Evolutionary conservation across 2,888 invertebrate genomes (phyloP).

Genomic region (Hoplodrina blanda): DNA sequence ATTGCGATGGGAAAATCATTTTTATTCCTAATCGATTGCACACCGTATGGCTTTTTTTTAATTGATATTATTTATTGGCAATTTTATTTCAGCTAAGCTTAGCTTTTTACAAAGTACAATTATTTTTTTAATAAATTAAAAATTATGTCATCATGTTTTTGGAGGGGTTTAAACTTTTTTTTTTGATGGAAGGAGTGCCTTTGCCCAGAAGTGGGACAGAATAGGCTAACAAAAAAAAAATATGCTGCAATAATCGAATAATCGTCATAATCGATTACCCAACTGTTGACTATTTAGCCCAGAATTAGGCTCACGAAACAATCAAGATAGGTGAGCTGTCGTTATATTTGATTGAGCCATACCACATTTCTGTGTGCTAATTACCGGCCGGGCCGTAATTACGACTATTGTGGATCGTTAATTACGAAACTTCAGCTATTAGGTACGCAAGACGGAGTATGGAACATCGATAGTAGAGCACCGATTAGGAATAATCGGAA

Average conservation of each 20-base stretch:
- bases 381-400: conserved; percentile 54
- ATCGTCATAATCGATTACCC: conserved; percentile 27
- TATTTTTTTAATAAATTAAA: too few relatives aligned
- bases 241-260: conserved; percentile 10
- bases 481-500: conserved; percentile 56
- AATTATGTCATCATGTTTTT: too few relatives aligned
- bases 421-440: conserved; percentile 54
- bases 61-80: too few relatives aligned
- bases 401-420: conserved; percentile 53
- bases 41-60: not conserved
- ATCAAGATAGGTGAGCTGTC: conserved; percentile 54
- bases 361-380: conserved; percentile 65
- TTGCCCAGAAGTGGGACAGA: too few relatives aligned
- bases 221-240: too few relatives aligned
- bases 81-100: too few relatives aligned
- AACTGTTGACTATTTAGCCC: conserved; percentile 25
- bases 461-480: conserved; percentile 37
- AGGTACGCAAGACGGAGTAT: conserved; percentile 34
- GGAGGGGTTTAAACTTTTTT: too few relatives aligned
- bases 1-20: conserved; percentile 48
- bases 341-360: conserved; percentile 62
- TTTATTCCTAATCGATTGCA: conserved; percentile 42
- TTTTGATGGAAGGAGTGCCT: too few relatives aligned
- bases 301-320: conserved; percentile 43
- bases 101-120: too few relatives aligned